These are phyloP conservation scores for Napeogenes inachia DNA, from an alignment of 2,888 invertebrate species.

Conservation along the genomic window DNA sequence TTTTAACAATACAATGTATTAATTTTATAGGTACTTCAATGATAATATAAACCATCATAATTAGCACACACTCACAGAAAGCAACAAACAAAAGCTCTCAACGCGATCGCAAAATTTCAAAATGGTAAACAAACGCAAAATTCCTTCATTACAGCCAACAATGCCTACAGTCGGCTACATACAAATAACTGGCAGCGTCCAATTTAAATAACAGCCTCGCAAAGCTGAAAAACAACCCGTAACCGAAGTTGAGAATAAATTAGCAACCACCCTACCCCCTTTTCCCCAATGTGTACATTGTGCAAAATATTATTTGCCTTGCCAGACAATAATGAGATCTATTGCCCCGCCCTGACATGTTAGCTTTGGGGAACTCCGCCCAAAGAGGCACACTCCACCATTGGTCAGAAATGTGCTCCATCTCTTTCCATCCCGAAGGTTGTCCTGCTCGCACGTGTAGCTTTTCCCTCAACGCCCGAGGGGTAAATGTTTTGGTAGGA, in stretches of 20 bases:
- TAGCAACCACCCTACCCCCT: conserved; percentile 60
- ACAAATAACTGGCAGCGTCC: conserved; percentile 72
- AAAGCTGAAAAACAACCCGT: conserved; percentile 78
- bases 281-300: conserved; percentile 81
- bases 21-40: neutral
- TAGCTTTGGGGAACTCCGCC: conserved; percentile 72
- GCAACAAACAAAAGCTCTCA: conserved; percentile 23
- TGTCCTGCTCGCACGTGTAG: conserved; percentile 56
- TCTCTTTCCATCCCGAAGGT: conserved; percentile 41
- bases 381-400: conserved; percentile 39
- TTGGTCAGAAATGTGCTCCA: conserved; percentile 48
- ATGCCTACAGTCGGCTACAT: conserved; percentile 64
- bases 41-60: neutral
- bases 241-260: conserved; percentile 78
- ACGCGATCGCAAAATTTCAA: conserved; percentile 36
- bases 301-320: conserved; percentile 85
- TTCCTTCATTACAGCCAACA: conserved; percentile 71
- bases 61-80: conserved; percentile 9
- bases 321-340: conserved; percentile 79
- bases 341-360: conserved; percentile 77
- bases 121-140: conserved; percentile 48
- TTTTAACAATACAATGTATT: neutral
- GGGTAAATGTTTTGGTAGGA: conserved; percentile 78
- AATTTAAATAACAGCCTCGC: conserved; percentile 77
- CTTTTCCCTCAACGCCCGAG: conserved; percentile 74